Conservation (phyloP, 2,797 vertebrate species). For the Karalla daura region DNA sequence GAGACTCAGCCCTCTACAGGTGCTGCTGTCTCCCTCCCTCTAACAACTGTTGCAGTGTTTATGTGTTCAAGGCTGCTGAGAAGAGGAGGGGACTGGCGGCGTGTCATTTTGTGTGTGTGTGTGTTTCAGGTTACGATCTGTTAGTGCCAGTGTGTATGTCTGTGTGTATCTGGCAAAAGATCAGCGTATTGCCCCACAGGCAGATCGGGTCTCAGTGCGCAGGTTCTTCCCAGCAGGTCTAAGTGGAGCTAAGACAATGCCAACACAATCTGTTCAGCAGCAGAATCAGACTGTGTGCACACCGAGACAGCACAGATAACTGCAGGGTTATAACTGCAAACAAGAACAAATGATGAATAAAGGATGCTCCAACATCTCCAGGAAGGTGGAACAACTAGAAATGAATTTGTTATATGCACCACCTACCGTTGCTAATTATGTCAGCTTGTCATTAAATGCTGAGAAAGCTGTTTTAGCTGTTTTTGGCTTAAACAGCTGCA, state of each 20-base stretch:
- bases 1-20: conserved; percentile 50
- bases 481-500: too few relatives aligned
- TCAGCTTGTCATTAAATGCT: too few relatives aligned
- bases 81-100: neutral
- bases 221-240: conserved; percentile 25
- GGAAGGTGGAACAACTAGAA: neutral
- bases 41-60: conserved; percentile 24
- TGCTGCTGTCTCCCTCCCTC: conserved; percentile 23
- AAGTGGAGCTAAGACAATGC: conserved; percentile 12
- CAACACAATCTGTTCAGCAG: neutral
- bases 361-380: neutral
- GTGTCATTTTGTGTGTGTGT: neutral
- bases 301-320: too few relatives aligned
- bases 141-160: neutral
- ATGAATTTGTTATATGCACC: too few relatives aligned
- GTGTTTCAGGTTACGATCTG: conserved; percentile 4
- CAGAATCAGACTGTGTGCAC: neutral
- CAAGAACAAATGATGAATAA: too few relatives aligned
- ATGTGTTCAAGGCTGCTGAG: conserved; percentile 5
- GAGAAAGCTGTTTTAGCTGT: too few relatives aligned
- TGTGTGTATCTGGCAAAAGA: conserved; percentile 30
- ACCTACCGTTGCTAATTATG: too few relatives aligned
- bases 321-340: too few relatives aligned
- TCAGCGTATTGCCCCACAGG: neutral
- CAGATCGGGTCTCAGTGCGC: conserved; percentile 19